Percentiles rank a stretch among this genome's conserved stretches.
Conservation (phyloP, 2,113 vertebrate species). For the Oreochromis aureus region DNA sequence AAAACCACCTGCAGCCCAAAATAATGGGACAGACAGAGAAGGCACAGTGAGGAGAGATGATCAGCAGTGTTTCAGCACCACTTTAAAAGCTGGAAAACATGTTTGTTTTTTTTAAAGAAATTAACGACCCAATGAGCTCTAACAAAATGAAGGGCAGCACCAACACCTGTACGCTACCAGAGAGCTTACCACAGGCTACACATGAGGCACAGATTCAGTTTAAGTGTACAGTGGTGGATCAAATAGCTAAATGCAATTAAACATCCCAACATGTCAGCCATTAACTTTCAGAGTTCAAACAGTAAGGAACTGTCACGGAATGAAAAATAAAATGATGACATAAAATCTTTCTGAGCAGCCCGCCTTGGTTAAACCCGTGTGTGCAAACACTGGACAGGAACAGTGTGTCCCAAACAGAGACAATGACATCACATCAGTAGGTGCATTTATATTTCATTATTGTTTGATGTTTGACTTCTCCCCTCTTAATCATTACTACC, state of each 20-base stretch:
- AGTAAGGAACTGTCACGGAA: not conserved
- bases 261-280: not conserved
- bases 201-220: not conserved
- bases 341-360: not conserved
- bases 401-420: not conserved
- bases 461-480: not conserved
- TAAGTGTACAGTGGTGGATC: not conserved
- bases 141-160: not conserved
- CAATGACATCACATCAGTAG: not conserved
- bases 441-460: not conserved
- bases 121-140: not conserved
- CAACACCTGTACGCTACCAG: rapidly evolving
- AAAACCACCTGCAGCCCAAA: slow-evolving; percentile 72
- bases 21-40: not conserved
- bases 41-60: not conserved
- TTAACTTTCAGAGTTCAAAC: not conserved
- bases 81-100: not conserved
- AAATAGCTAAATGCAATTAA: not conserved
- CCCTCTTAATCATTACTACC: not conserved
- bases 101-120: not conserved
- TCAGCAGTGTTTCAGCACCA: not conserved
- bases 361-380: not conserved
- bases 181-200: not conserved
- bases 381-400: not conserved
- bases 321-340: not conserved